A percentile compares a stretch with the other conserved stretches of the same genome.
Evolutionary conservation across 2,888 invertebrate species (phyloP).

Genomic region (Nemotelus pantherinus): DNA sequence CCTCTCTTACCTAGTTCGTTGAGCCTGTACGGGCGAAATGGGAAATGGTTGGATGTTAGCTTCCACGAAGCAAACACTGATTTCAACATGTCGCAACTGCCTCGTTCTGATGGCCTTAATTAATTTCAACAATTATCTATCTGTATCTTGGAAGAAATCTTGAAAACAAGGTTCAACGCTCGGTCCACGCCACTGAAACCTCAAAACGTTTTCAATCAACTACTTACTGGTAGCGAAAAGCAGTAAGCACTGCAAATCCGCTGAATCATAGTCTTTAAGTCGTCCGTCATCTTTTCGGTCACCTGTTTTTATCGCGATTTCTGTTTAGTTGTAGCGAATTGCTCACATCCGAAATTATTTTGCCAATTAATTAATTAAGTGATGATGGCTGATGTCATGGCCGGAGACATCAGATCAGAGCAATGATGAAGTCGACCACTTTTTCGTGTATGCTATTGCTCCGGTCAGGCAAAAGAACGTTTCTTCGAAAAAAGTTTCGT

Average conservation of each 20-base stretch:
- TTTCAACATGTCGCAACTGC: not conserved
- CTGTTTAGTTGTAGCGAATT: not conserved
- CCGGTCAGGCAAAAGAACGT: no score
- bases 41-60: not conserved
- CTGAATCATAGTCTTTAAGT: slow-evolving; percentile 4
- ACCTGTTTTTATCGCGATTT: not conserved
- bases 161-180: slow-evolving; percentile 19
- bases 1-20: no score
- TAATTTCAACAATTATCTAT: slow-evolving; percentile 1
- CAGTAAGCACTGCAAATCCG: not conserved
- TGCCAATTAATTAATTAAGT: slow-evolving; percentile 36
- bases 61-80: not conserved
- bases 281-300: not conserved
- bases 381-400: slow-evolving; percentile 12
- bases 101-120: slow-evolving; percentile 23
- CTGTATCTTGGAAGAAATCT: not conserved
- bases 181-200: slow-evolving; percentile 25
- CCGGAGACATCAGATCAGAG: not conserved
- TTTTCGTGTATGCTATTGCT: no score
- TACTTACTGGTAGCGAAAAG: not conserved
- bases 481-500: not conserved
- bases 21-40: no score
- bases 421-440: no score
- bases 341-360: slow-evolving; percentile 11
- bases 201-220: not conserved